Base-by-base conservation (phyloP, 2,113 vertebrate genomes). In the Cyanoramphus novaezelandiae region DNA sequence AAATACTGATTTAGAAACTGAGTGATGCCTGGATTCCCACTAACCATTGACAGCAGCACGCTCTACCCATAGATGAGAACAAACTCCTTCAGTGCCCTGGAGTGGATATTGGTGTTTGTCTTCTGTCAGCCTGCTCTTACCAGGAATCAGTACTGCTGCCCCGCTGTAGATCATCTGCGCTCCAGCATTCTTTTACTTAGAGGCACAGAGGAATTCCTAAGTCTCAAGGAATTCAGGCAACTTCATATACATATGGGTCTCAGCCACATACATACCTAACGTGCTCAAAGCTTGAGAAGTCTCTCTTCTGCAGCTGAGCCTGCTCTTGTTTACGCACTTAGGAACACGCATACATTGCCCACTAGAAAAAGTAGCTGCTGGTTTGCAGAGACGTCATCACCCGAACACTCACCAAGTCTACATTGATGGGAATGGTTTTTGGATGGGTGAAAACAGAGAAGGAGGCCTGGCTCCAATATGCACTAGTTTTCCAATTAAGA, bases 111-210 rank as follows among this genome's bases (percentile, higher is more conserved):
- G 9, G 18, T 17, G 33, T 37, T 33, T 37, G 44, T 13, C 35
- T 39, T 18, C 43, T 9, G 31, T 9, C 62, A n/a, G 37, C 60
- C 47, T 55, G 46, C 29, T 4, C 35, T 23, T 10, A 6, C 3
- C 67, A 59, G 67, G 44, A 44, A 10, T 43, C 28, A 5, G 33
- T 3, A 13, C 67, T 50, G 28, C 50, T 59, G 50, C 59, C 67
- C 49, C 0, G 0, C 59, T 17, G 24, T 19, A 41, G 19, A 18
- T 33, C n/a, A 18, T 3, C 21, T 3, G 1, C 7, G 10, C 46
- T 62, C 68, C 31, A 18, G 25, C 25, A 13, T 19, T 47, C n/a
- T 52, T 53, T 41, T 47, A 12, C 28, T 47, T 35, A 35, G 60
- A 23, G 55, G 18, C 41, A 55, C 14, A 47, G 52, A 68, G 47